Evolutionary conservation across 1,140 invertebrate species (phyloP).

Genomic region (Bombus pascuorum): DNA sequence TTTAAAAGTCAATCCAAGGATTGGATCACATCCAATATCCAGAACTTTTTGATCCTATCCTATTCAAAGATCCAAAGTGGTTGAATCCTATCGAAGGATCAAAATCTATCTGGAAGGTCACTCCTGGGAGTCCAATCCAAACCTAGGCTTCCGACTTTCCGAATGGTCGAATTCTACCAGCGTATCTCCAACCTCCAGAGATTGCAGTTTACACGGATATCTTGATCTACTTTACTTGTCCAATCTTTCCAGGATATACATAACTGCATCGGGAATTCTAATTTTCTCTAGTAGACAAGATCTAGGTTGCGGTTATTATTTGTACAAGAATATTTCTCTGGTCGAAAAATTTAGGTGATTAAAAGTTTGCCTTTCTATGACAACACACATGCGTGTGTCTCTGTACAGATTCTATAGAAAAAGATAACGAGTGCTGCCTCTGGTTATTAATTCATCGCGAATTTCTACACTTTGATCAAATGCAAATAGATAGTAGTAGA

Average conservation of each 20-base stretch:
- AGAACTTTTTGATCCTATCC: not conserved
- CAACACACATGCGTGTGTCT: not conserved
- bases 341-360: not conserved
- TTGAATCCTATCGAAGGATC: not conserved
- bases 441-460: too few relatives aligned
- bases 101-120: not conserved
- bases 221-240: not conserved
- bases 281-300: not conserved
- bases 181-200: not conserved
- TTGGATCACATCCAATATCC: not conserved
- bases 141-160: not conserved
- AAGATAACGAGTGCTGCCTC: too few relatives aligned
- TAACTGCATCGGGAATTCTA: not conserved
- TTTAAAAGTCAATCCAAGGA: not conserved
- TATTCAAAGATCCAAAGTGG: not conserved
- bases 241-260: not conserved
- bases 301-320: not conserved
- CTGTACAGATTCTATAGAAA: too few relatives aligned
- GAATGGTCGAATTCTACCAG: not conserved
- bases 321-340: not conserved
- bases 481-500: too few relatives aligned
- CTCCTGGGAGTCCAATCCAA: not conserved
- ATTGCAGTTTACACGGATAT: not conserved
- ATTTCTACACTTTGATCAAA: too few relatives aligned
- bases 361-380: not conserved